Base-by-base conservation (phyloP, 2,113 vertebrate species). In the Formicarius rufipectus region DNA sequence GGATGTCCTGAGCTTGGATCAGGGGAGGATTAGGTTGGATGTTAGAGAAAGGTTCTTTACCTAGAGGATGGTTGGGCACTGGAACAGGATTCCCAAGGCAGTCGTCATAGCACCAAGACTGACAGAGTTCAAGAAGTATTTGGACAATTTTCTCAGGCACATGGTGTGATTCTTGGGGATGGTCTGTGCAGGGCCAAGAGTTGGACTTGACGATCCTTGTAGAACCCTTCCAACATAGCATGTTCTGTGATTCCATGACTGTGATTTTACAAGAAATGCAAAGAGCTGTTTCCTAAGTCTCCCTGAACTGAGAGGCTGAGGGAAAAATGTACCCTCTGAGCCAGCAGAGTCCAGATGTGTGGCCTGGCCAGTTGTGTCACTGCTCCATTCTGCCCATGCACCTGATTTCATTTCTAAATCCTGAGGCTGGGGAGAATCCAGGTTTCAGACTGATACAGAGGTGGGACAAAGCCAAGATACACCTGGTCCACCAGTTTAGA, bases 401-500 rank as follows among this genome's bases (percentile, higher is more conserved):
- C 16, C 9, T 58, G 25, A 40, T 37, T 66, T 74, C 6, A 53
- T 66, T 62, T 58, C 73, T 68, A 17, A 37, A 31, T 28, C 45
- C 22, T 30, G 13, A 71, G 25, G 2, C 28, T 58, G 59, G 19
- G 31, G 10, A 4, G 2, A 37, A 83, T 44, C 21, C n/a, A 53
- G 42, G 30, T 63, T 44, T 75, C 0, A 0, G 4, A 24, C 4
- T 33, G 30, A 69, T 40, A n/a, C 7, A 40, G 37, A 6, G 9
- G 11, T 52, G 16, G 44, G 19, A 37, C 31, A 81, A 55, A 71
- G 13, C 5, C 64, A 37, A 52, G 42, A 17, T 60, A 33, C 68
- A 40, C 12, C 4, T 49, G 7, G 8, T 64, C 24, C 27, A 49
- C 28, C 37, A 37, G 40, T 44, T 93, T 73, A 76, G 39, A 44